Evolutionary conservation across 2,797 vertebrate species (phyloP).

Genomic region (Pseudochirops corinnae): DNA sequence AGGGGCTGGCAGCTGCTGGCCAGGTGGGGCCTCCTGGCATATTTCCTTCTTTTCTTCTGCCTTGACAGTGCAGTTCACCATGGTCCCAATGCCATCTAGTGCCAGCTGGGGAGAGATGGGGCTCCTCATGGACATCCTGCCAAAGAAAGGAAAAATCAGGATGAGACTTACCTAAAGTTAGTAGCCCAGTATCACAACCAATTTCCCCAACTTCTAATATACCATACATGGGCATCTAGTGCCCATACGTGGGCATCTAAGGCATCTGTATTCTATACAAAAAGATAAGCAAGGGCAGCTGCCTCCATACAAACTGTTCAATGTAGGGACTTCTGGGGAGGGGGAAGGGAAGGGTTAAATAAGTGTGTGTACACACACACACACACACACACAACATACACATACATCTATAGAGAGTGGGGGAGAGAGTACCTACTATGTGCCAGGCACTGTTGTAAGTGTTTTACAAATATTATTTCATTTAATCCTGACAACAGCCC

Average conservation of each 20-base stretch:
- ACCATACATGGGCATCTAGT: neutral
- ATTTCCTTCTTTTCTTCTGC: conserved; percentile 90
- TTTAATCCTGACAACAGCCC: neutral
- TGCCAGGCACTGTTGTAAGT: neutral
- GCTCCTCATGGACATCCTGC: conserved; percentile 96
- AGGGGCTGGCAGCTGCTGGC: conserved; percentile 75
- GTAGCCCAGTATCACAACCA: no score
- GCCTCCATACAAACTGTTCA: neutral
- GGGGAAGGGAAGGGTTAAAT: neutral
- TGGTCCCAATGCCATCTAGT: conserved; percentile 89
- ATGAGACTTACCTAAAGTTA: neutral
- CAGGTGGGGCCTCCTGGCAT: conserved; percentile 79
- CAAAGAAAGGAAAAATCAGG: neutral
- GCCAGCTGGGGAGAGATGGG: conserved; percentile 88
- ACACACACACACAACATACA: no score
- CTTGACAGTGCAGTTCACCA: conserved; percentile 92
- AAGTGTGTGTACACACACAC: no score
- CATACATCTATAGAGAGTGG: no score
- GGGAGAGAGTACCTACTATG: neutral
- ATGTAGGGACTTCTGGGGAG: neutral
- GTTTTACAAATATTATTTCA: neutral
- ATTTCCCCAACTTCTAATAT: no score
- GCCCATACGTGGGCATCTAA: neutral
- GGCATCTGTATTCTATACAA: neutral
- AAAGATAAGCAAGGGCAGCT: neutral